Base-by-base conservation (phyloP, 2,888 invertebrate species). In the Parnassius orleans region DNA sequence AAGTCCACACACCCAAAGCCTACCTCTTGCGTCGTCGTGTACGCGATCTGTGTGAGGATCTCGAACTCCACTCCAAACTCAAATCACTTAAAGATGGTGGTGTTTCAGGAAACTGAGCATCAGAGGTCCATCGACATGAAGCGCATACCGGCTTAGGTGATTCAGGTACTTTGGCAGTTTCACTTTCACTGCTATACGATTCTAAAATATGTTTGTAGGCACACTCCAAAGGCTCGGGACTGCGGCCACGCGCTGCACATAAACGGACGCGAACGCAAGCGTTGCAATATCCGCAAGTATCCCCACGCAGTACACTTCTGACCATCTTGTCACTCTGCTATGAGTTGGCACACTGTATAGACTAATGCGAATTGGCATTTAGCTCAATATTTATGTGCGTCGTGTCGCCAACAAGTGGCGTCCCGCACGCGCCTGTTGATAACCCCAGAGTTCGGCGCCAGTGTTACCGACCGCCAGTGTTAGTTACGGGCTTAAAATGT, bases 171-270 rank as follows among this genome's bases (percentile, higher is more conserved):
- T 85, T 87, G 48, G 75, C 80, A 1, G 74, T 71, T 7, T 75
- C 75, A n/a, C 71, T 74, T 9, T 67, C 68, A 3, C 76, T 73
- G 11, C 79, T 77, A 67, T 91, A 92, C 0, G 90, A 87, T 65
- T 92, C 90, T 69, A 92, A 69, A 59, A 92, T 92, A 67, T 92
- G 92, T 72, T 91, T 91, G 74, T 92, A 92, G 11, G 90, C 90
- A 66, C 92, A 92, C 75, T 90, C 88, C 65, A 87, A 66, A 7
- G 83, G 84, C 64, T 90, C 91, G 2, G 91, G 87, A 63, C 74
- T 81, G 46, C 92, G 79, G 3, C 92, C 92, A 24, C 90, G 81
- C 41, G 89, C 90, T 9, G 79, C 83, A 71, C 83, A 79, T 51
- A 92, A 70, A 15, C 92, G 82, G 65, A 84, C 74, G 14, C 90